phyloP scores from a whole-genome alignment of 1,140 invertebrate genomes.

The Apocrypta bakeri region DNA sequence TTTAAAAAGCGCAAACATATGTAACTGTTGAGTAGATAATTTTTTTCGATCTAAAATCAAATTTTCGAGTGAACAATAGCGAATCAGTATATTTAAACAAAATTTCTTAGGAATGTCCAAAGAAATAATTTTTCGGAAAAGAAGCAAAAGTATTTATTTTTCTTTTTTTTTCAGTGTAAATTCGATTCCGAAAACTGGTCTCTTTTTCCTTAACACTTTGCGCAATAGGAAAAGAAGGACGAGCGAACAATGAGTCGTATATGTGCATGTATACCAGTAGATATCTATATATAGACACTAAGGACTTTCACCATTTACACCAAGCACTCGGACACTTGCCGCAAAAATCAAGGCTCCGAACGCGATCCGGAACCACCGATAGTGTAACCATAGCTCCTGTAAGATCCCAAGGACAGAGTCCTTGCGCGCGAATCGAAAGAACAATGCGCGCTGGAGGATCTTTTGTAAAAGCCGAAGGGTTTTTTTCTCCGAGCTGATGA shows the following conservation, averaged over 20 bases:
- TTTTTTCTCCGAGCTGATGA: neutral
- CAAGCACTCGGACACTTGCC: neutral
- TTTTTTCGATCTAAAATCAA: no score
- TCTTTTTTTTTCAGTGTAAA: no score
- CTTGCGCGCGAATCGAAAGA: neutral
- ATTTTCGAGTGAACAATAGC: no score
- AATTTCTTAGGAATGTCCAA: no score
- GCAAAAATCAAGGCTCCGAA: slow-evolving; percentile 19
- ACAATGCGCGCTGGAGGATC: neutral
- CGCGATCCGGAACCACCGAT: neutral
- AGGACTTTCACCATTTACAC: slow-evolving; percentile 66
- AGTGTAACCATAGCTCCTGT: neutral
- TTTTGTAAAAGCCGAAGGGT: neutral
- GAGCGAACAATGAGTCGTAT: slow-evolving; percentile 61
- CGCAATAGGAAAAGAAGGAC: slow-evolving; percentile 65
- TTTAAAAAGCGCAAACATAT: no score
- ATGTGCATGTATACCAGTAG: slow-evolving; percentile 57
- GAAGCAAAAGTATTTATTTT: no score
- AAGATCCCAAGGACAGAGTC: neutral
- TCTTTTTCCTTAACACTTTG: slow-evolving; percentile 55
- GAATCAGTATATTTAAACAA: no score
- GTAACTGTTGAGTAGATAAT: no score
- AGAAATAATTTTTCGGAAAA: no score
- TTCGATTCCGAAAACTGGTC: no score
- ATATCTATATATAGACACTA: no score